Percentiles rank a stretch among this genome's conserved stretches.
These are phyloP conservation scores for Myioborus melanocephalus DNA, from an alignment of 2,797 vertebrate genomes.

Conservation along the genomic window DNA sequence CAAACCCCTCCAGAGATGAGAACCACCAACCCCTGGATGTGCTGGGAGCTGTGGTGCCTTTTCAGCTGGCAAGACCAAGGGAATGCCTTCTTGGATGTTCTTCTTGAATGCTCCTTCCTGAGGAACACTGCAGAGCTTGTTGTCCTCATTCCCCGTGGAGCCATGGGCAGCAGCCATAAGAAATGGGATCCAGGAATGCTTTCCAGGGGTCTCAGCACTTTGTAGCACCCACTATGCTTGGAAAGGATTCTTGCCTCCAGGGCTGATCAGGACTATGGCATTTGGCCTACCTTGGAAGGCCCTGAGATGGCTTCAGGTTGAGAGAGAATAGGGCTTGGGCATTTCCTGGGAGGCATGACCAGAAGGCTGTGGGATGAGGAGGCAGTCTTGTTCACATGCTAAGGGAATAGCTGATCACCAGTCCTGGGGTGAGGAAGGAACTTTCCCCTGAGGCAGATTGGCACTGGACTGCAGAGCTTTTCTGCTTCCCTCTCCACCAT, in stretches of 20 bases:
- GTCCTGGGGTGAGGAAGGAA: not conserved
- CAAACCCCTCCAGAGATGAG: not conserved
- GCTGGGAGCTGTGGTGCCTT: not conserved
- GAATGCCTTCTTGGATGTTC: not conserved
- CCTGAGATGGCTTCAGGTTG: not conserved
- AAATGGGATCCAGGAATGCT: not conserved
- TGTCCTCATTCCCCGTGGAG: accelerated
- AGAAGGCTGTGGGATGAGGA: not conserved
- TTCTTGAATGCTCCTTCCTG: not conserved
- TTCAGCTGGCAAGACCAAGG: not conserved
- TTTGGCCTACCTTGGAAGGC: not conserved
- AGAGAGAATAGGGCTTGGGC: not conserved
- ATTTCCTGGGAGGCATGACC: not conserved
- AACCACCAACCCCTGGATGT: not conserved
- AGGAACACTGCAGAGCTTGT: not conserved
- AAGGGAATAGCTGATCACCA: not conserved
- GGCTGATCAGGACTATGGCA: not conserved
- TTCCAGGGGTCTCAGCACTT: not conserved
- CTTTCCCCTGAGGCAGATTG: not conserved
- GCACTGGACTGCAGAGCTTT: not conserved
- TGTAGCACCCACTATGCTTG: not conserved
- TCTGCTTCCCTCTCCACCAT: not conserved
- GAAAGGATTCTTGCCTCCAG: not conserved
- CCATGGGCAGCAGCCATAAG: not conserved
- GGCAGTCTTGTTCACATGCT: not conserved